These are phyloP conservation scores for Hozukius guyotensis DNA, from an alignment of 2,797 vertebrate genomes.

Conservation along the genomic window DNA sequence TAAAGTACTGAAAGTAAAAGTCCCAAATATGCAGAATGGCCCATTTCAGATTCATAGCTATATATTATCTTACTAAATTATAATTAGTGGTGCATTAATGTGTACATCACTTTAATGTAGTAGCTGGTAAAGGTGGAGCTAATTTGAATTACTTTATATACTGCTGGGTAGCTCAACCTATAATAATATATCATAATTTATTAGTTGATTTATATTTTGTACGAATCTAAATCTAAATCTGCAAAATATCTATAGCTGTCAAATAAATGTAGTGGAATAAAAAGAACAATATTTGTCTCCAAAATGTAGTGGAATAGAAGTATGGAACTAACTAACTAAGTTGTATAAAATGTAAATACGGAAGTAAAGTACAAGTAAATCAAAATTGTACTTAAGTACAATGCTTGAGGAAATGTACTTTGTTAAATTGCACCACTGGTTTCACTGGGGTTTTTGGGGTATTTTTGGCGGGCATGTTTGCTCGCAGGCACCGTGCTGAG, in stretches of 20 bases:
- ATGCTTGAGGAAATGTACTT: background rate
- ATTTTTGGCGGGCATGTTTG: background rate
- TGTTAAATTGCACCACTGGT: background rate
- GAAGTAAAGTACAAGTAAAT: background rate
- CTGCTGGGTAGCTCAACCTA: background rate
- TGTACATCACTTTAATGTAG: too few relatives aligned
- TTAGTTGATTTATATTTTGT: background rate
- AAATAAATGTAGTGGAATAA: background rate
- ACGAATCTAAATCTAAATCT: background rate
- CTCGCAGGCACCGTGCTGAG: background rate
- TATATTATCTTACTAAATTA: too few relatives aligned
- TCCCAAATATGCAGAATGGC: too few relatives aligned
- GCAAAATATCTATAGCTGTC: background rate
- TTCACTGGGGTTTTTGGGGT: background rate
- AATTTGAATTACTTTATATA: too few relatives aligned
- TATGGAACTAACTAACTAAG: background rate
- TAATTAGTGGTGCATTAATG: too few relatives aligned
- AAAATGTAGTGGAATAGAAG: background rate
- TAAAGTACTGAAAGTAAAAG: too few relatives aligned
- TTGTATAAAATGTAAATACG: background rate
- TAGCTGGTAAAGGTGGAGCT: too few relatives aligned
- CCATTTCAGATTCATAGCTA: too few relatives aligned
- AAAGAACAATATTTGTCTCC: background rate
- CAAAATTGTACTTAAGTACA: background rate
- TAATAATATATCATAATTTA: background rate